Evolutionary conservation across 1,140 invertebrate species (phyloP).

Genomic region (Eciton burchellii): DNA sequence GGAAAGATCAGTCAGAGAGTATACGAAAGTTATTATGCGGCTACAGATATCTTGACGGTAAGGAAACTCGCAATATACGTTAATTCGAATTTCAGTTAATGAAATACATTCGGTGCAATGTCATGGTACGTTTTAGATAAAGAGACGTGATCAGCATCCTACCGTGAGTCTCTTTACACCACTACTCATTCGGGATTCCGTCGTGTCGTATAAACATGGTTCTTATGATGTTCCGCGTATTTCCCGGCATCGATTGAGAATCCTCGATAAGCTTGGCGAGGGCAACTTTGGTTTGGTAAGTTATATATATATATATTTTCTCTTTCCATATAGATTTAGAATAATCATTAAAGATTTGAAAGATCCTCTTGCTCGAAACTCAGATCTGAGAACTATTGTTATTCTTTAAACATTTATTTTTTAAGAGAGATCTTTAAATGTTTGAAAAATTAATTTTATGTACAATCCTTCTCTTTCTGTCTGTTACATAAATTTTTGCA

Average conservation of each 20-base stretch:
- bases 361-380: neutral
- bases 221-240: slow-evolving; percentile 84
- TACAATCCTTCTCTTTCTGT: slow-evolving; percentile 15
- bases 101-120: neutral
- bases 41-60: slow-evolving; percentile 90
- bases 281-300: slow-evolving; percentile 95
- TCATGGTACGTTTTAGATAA: slow-evolving; percentile 85
- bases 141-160: slow-evolving; percentile 87
- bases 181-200: slow-evolving; percentile 89
- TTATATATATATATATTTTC: neutral
- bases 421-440: neutral
- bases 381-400: neutral
- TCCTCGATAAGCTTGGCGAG: slow-evolving; percentile 94
- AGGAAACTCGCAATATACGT: slow-evolving; percentile 68
- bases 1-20: slow-evolving; percentile 83
- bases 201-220: slow-evolving; percentile 80
- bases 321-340: neutral
- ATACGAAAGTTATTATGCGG: slow-evolving; percentile 89
- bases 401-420: neutral
- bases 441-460: neutral
- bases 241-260: slow-evolving; percentile 92
- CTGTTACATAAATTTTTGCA: neutral
- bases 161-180: slow-evolving; percentile 87
- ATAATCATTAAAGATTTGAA: neutral
- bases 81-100: slow-evolving; percentile 15